A percentile compares a stretch with the other conserved stretches of the same genome.
phyloP scores from a whole-genome alignment of 1,140 invertebrate species.

The Lysiphlebus fabarum region DNA sequence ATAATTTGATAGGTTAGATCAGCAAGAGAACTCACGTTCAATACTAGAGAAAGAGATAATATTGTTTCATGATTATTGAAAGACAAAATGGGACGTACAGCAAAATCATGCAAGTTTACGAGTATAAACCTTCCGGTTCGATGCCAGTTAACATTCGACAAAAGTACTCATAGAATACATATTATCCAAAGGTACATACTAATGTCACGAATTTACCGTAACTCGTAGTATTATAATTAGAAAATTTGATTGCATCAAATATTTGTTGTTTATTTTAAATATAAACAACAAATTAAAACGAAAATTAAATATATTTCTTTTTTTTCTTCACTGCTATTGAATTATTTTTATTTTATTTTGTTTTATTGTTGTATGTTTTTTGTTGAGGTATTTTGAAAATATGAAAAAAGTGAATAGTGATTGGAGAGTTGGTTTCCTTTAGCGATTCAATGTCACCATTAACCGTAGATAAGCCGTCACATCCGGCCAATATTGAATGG shows the following conservation, averaged over 20 bases:
- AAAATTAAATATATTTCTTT: no score
- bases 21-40: slow-evolving; percentile 5
- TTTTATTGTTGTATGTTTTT: no score
- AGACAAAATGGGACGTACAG: not conserved
- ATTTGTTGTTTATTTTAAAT: no score
- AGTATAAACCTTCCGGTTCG: slow-evolving; percentile 18
- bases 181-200: no score
- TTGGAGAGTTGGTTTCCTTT: slow-evolving; percentile 15
- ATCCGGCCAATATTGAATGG: slow-evolving; percentile 49
- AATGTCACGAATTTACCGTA: not conserved
- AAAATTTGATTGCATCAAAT: no score
- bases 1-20: no score
- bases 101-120: slow-evolving; percentile 14
- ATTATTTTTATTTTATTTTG: no score
- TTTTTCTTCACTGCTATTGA: no score
- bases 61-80: not conserved
- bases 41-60: no score
- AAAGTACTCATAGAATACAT: slow-evolving; percentile 4
- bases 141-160: slow-evolving; percentile 16
- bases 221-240: no score
- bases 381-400: no score
- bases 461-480: slow-evolving; percentile 47
- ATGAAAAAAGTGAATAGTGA: not conserved
- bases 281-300: no score
- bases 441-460: slow-evolving; percentile 36